Evolutionary conservation across 2,888 invertebrate species (phyloP).

Genomic region (Reticulitermes lucifugus): DNA sequence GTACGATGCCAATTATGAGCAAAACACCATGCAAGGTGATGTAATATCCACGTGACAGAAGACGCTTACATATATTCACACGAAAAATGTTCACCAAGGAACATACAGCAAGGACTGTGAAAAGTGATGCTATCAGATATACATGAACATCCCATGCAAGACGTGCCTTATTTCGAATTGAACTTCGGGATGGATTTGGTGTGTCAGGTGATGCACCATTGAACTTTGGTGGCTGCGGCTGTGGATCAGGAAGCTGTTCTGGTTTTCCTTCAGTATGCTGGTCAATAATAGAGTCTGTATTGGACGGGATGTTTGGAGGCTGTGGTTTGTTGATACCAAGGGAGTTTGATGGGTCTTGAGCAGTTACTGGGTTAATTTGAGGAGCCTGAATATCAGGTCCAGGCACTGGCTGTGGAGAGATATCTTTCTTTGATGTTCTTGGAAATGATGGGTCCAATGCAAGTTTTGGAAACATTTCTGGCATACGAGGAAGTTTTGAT

Average conservation of each 20-base stretch:
- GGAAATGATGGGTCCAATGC: slow-evolving; percentile 48
- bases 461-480: slow-evolving; percentile 61
- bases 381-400: slow-evolving; percentile 46
- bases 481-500: slow-evolving; percentile 73
- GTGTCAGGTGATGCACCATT: slow-evolving; percentile 24
- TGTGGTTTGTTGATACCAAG: slow-evolving; percentile 54
- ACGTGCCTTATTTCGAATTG: slow-evolving; percentile 67
- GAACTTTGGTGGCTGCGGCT: slow-evolving; percentile 60
- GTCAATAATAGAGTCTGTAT: slow-evolving; percentile 51
- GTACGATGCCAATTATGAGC: slow-evolving; percentile 82
- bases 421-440: slow-evolving; percentile 38
- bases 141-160: slow-evolving; percentile 94
- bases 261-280: slow-evolving; percentile 53
- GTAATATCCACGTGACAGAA: slow-evolving; percentile 90
- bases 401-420: slow-evolving; percentile 35
- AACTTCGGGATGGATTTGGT: slow-evolving; percentile 43
- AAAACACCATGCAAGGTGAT: slow-evolving; percentile 86
- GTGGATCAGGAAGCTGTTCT: slow-evolving; percentile 60
- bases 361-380: slow-evolving; percentile 51
- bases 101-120: slow-evolving; percentile 85
- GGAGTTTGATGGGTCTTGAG: slow-evolving; percentile 55
- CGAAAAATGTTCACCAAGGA: slow-evolving; percentile 88
- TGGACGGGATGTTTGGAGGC: slow-evolving; percentile 53
- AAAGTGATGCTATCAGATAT: slow-evolving; percentile 86
- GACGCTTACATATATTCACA: slow-evolving; percentile 86